Evolutionary conservation across 2,113 vertebrate species (phyloP).

Genomic region (Notothenia coriiceps): DNA sequence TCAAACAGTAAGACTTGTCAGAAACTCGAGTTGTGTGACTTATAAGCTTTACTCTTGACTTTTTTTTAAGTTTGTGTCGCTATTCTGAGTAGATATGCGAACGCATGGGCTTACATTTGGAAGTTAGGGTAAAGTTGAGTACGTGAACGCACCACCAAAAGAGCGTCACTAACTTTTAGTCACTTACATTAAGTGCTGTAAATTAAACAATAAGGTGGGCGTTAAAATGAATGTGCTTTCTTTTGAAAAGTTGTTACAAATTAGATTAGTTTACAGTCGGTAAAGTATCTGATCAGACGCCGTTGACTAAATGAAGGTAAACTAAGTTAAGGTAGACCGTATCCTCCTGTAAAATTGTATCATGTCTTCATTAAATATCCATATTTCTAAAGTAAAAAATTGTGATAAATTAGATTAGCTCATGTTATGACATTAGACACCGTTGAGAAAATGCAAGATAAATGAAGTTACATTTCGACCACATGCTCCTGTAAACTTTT

Average conservation of each 20-base stretch:
- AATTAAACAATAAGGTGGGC: background rate
- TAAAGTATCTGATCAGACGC: too few relatives aligned
- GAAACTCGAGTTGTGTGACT: background rate
- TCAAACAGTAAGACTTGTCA: slow-evolving; percentile 77
- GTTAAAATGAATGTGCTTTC: background rate
- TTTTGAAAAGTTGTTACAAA: background rate
- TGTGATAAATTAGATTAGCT: too few relatives aligned
- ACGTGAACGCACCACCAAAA: background rate
- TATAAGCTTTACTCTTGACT: fast-evolving
- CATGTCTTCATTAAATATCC: too few relatives aligned
- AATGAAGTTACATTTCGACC: background rate
- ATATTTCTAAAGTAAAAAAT: background rate
- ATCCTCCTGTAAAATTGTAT: too few relatives aligned
- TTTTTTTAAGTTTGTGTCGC: background rate
- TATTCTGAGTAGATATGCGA: background rate
- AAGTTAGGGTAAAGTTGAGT: background rate
- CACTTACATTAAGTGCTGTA: too few relatives aligned
- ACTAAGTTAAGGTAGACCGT: too few relatives aligned
- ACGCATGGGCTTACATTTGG: background rate
- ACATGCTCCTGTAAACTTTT: background rate
- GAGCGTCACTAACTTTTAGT: too few relatives aligned
- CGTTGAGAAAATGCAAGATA: background rate
- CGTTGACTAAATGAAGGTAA: too few relatives aligned
- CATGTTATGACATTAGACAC: too few relatives aligned
- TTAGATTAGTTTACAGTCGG: too few relatives aligned